phyloP scores from a whole-genome alignment of 2,888 invertebrate genomes.

The Parthenolecanium corni region DNA sequence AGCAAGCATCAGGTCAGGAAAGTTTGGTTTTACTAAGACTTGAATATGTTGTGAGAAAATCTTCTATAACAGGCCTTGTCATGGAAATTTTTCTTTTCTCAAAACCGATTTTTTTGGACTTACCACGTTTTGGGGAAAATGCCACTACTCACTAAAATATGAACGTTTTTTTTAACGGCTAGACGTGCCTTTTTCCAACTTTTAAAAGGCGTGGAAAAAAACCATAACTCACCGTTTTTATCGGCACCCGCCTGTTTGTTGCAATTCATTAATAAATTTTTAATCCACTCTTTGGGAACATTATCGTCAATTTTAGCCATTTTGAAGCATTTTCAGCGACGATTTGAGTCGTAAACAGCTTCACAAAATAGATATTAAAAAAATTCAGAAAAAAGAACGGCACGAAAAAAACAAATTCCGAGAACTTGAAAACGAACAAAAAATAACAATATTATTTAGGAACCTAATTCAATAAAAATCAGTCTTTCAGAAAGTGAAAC shows the following conservation, averaged over 20 bases:
- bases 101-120: too few species aligned
- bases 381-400: not conserved
- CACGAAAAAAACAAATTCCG: not conserved
- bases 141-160: too few species aligned
- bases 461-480: too few species aligned
- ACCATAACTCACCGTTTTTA: conserved; percentile 7
- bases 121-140: too few species aligned
- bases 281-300: conserved; percentile 43
- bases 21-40: too few species aligned
- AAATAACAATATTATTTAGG: not conserved
- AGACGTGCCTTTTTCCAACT: not conserved
- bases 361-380: not conserved
- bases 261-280: conserved; percentile 40
- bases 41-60: too few species aligned
- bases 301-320: conserved; percentile 34
- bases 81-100: too few species aligned
- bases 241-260: conserved; percentile 38
- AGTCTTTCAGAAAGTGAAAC: too few species aligned
- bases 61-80: too few species aligned
- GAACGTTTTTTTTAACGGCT: not conserved
- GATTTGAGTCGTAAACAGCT: not conserved
- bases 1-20: too few species aligned
- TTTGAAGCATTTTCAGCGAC: conserved; percentile 10
- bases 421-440: not conserved
- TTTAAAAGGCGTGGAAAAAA: not conserved